Percentiles rank a stretch among this genome's conserved stretches.
These are phyloP conservation scores for Rhamnusium bicolor DNA, from an alignment of 2,888 invertebrate species.

Conservation along the genomic window DNA sequence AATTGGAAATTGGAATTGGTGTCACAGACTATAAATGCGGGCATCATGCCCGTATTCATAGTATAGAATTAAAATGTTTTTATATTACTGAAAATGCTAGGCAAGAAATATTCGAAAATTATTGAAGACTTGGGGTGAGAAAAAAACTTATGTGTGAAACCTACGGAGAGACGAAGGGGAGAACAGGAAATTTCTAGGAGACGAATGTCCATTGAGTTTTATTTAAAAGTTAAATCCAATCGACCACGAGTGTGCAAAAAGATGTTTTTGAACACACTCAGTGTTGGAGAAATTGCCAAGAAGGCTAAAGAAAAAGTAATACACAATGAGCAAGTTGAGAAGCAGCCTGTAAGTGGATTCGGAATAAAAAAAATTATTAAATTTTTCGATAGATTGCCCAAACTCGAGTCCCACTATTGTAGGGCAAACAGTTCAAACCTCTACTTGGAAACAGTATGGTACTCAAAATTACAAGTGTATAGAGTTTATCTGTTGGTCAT, in stretches of 20 bases:
- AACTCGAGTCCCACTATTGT: slow-evolving; percentile 32
- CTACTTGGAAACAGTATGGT: slow-evolving; percentile 33
- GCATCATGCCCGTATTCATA: too few species aligned
- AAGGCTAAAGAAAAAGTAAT: slow-evolving; percentile 6
- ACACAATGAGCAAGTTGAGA: too few species aligned
- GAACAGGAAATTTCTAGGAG: slow-evolving; percentile 33
- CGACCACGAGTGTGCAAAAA: slow-evolving; percentile 38
- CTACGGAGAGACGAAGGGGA: slow-evolving; percentile 34
- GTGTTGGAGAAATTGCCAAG: slow-evolving; percentile 4
- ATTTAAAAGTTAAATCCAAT: slow-evolving; percentile 35
- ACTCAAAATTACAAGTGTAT: slow-evolving; percentile 26
- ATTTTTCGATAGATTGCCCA: slow-evolving; percentile 35
- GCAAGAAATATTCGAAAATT: slow-evolving; percentile 12
- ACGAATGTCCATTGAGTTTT: slow-evolving; percentile 34
- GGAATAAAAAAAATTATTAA: slow-evolving; percentile 11
- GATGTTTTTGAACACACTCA: slow-evolving; percentile 31
- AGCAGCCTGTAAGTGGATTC: too few species aligned
- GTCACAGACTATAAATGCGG: too few species aligned
- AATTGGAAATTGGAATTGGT: too few species aligned
- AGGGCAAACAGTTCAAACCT: slow-evolving; percentile 19
- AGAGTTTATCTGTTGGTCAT: slow-evolving; percentile 33
- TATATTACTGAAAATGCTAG: slow-evolving; percentile 31
- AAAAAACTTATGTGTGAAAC: slow-evolving; percentile 32
- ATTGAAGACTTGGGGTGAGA: slow-evolving; percentile 7
- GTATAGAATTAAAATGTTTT: slow-evolving; percentile 33